Percentiles rank a stretch among this genome's conserved stretches.
Evolutionary conservation across 1,140 invertebrate species (phyloP).

Genomic region (Bacillus rossius): DNA sequence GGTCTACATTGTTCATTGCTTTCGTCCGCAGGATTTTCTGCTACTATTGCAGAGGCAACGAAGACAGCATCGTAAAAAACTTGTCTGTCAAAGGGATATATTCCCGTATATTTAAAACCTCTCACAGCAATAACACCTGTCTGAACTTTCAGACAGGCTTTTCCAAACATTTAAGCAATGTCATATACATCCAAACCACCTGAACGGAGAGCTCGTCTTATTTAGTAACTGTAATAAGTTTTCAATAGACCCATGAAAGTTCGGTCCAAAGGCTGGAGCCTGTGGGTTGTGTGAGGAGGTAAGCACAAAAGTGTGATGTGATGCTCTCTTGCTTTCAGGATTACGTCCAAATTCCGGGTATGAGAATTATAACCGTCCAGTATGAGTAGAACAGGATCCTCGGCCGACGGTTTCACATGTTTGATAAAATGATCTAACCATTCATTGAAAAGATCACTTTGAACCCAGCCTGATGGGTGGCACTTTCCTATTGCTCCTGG

Average conservation of each 20-base stretch:
- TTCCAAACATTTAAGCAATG: conserved; percentile 32
- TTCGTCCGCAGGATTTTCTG: too few relatives aligned
- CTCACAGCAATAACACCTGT: conserved; percentile 37
- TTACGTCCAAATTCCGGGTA: conserved; percentile 36
- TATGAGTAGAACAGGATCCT: conserved; percentile 33
- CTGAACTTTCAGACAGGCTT: conserved; percentile 33
- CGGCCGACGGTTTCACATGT: conserved; percentile 17
- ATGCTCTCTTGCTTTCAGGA: conserved; percentile 34
- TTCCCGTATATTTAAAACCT: conserved; percentile 36
- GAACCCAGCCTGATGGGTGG: conserved; percentile 34
- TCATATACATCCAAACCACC: conserved; percentile 26
- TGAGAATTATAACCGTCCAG: conserved; percentile 39
- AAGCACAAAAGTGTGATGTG: conserved; percentile 33
- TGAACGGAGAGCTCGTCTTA: conserved; percentile 7
- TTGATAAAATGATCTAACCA: conserved; percentile 38
- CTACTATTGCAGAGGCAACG: background rate
- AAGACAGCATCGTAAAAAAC: conserved; percentile 37
- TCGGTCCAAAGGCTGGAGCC: conserved; percentile 40
- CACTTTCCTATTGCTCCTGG: conserved; percentile 25
- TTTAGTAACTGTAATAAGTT: conserved; percentile 17
- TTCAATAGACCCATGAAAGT: conserved; percentile 36
- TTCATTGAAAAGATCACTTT: conserved; percentile 30
- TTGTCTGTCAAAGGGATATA: conserved; percentile 35
- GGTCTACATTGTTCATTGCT: too few relatives aligned
- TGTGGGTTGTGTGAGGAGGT: conserved; percentile 36